Evolutionary conservation across 2,888 invertebrate species (phyloP), one percentile per base, ranked within the genome.

Genomic region (Hydroisotoma schaefferi): DNA sequence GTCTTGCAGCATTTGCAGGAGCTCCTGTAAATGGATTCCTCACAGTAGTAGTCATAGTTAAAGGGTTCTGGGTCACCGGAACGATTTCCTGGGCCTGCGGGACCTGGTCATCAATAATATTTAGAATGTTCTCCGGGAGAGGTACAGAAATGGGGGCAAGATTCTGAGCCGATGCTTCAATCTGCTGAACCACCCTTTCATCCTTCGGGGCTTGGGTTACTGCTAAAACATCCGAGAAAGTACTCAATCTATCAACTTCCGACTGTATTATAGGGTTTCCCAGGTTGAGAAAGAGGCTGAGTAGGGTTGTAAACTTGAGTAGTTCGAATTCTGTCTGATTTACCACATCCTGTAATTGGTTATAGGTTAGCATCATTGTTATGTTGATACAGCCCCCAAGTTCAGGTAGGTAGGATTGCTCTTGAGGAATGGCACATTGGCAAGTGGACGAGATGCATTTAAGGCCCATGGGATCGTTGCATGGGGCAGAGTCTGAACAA

Each of bases 361-460:
- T 2, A 43, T 25, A 53, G 40, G 43, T 53, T 4, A 38, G 15
- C 23, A 59, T 59, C 59, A 62, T 40, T 22, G 57, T 46, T 2
- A 57, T 43, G 29, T 62, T 65, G 29, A 65, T 48, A 25, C 65
- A 65, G 8, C 51, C 8, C 4, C 60, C 62, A 37, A 65, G 47
- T 37, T 65, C 65, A n/a, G 53, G 57, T 6, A 65, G 10, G 46
- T 52, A 65, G 0, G 58, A 12, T 10, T 44, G 18, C 27, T 57
- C 55, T n/a, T 51, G 5, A 6, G 48, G 40, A 15, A 23, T 18
- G 2, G 43, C 25, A 33, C 65, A 65, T 12, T 25, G 33, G 33
- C 65, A 65, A 26, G 26, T 27, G n/a, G 57, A 59, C 10, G 54
- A 22, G 5, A 60, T 2, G 37, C 65, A 65, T 20, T 54, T 28